Evolutionary conservation across 2,113 vertebrate species (phyloP).

Genomic region (Trinectes maculatus): DNA sequence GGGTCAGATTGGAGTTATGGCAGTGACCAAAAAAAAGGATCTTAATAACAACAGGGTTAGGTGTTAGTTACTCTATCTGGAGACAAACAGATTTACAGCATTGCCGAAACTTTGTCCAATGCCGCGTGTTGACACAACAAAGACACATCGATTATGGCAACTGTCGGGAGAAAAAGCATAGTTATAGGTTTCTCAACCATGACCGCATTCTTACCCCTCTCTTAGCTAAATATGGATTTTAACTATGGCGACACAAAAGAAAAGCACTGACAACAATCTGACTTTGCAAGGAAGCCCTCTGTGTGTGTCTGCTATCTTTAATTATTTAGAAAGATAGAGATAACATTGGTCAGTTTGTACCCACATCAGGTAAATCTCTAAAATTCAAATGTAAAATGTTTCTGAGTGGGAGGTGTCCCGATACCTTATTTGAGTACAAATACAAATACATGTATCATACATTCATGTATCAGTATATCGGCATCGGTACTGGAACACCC

Average conservation of each 20-base stretch:
- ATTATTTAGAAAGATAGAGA: not conserved
- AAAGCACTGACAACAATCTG: not conserved
- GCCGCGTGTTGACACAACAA: too few relatives aligned
- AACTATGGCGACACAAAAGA: not conserved
- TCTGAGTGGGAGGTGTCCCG: constrained; percentile 10
- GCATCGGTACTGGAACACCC: too few relatives aligned
- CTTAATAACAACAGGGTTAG: not conserved
- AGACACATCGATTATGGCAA: too few relatives aligned
- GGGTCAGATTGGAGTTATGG: constrained; percentile 1
- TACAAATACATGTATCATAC: too few relatives aligned
- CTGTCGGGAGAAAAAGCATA: too few relatives aligned
- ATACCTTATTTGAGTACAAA: too few relatives aligned
- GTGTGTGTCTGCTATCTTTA: not conserved
- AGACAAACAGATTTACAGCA: too few relatives aligned
- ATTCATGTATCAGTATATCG: too few relatives aligned
- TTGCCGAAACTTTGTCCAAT: too few relatives aligned
- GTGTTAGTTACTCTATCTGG: too few relatives aligned
- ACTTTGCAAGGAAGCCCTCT: not conserved
- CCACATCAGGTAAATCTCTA: constrained; percentile 10
- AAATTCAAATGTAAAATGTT: constrained; percentile 6
- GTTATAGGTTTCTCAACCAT: too few relatives aligned
- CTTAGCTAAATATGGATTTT: not conserved
- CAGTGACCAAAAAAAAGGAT: constrained; percentile 5
- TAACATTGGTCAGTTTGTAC: not conserved
- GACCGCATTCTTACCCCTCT: not conserved